Conservation (phyloP, 2,797 vertebrate genomes). For the Buphagus erythrorhynchus region DNA sequence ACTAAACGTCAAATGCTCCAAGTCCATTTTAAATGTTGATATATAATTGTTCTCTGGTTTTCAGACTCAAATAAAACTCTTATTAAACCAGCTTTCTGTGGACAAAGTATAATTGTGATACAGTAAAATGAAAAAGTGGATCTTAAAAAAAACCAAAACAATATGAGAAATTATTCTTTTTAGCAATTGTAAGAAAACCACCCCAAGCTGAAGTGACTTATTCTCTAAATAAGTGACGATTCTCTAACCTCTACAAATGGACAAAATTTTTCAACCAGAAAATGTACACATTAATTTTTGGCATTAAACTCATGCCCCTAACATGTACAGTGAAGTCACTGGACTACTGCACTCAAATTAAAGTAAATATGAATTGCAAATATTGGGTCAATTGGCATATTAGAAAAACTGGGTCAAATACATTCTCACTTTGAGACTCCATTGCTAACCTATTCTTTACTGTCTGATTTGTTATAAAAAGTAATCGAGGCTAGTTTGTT, state of each 20-base stretch:
- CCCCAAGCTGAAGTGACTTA: background rate
- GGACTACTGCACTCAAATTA: background rate
- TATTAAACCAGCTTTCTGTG: background rate
- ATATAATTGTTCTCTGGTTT: background rate
- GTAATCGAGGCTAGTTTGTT: background rate
- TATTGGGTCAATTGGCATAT: background rate
- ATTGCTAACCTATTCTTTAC: background rate
- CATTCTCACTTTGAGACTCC: background rate
- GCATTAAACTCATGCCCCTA: background rate
- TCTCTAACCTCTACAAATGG: background rate
- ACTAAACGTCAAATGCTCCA: background rate
- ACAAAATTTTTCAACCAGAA: background rate
- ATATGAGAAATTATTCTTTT: background rate
- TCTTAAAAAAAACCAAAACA: background rate
- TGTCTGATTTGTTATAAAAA: background rate
- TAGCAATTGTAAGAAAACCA: background rate
- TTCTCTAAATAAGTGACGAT: too few species aligned
- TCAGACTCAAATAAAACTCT: background rate
- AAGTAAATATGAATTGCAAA: background rate
- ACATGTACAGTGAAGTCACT: accelerated
- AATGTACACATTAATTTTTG: background rate
- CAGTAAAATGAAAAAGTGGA: background rate
- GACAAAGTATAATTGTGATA: background rate
- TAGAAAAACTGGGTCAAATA: background rate
- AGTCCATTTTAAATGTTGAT: background rate